Base-by-base conservation (phyloP, 53 echinoderm and acorn worm species). In the Arbacia lixula region DNA sequence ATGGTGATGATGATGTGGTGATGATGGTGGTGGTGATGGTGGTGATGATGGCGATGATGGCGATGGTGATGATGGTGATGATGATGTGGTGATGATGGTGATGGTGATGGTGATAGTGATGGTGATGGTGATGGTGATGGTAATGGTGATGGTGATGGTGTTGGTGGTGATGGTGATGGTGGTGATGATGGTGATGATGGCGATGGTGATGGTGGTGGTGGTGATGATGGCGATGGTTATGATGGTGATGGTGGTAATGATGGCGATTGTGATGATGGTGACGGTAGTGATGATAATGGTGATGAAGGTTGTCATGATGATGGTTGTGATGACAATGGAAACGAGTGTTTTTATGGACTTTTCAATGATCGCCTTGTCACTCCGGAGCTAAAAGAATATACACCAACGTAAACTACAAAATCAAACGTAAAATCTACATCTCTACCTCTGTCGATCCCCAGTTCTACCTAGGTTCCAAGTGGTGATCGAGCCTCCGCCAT, bases 401-500 rank as follows among this genome's bases (percentile, higher is more conserved):
- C n/a, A n/a, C n/a, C n/a, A n/a, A n/a, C n/a, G n/a, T n/a, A n/a
- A n/a, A n/a, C n/a, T n/a, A n/a, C n/a, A n/a, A n/a, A n/a, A n/a
- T n/a, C n/a, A n/a, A n/a, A n/a, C n/a, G n/a, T n/a, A n/a, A n/a
- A n/a, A n/a, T n/a, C n/a, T n/a, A n/a, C n/a, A n/a, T n/a, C n/a
- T n/a, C n/a, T n/a, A n/a, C n/a, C n/a, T n/a, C n/a, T n/a, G n/a
- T n/a, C n/a, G n/a, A 14, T 46, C 20, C 5, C 21, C 71, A 95
- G 95, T 91, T 30, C 68, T 91, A 12, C 95, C 95, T 21, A 86
- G 86, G 61, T 95, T 91, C 75, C 93, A 91, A 66, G 89, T 95
- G 5, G 35, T 72, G 28, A 60, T 93, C n/a, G 30, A 83, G 14
- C 53, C 78, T n/a, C 91, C 91, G 20, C 62, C 93, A 27, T 89